These are phyloP conservation scores for Embidobia sp. DNA, from an alignment of 2,888 invertebrate genomes.

Conservation along the genomic window DNA sequence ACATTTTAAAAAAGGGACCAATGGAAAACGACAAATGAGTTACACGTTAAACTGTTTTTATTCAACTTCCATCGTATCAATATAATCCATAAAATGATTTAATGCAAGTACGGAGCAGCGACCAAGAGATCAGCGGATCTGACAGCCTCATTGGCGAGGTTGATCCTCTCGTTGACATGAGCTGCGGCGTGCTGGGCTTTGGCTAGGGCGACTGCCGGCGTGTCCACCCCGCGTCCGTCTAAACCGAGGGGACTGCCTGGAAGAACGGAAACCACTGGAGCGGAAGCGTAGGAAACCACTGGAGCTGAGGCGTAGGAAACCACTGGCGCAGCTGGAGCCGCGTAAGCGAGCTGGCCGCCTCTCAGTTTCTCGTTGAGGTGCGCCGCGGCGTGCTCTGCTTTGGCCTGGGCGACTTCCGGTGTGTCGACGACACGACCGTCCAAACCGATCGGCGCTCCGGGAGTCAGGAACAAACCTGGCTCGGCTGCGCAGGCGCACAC, in stretches of 20 bases:
- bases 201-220: constrained; percentile 72
- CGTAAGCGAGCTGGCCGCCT: neutral
- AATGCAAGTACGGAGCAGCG: constrained; percentile 17
- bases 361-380: constrained; percentile 51
- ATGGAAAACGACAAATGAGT: too few relatives aligned
- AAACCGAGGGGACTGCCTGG: constrained; percentile 69
- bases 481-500: constrained; percentile 61
- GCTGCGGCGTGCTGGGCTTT: constrained; percentile 75
- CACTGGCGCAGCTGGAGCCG: neutral
- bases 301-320: neutral
- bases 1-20: too few relatives aligned
- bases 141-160: constrained; percentile 70
- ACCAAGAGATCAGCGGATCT: constrained; percentile 65
- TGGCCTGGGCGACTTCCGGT: constrained; percentile 71
- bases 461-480: constrained; percentile 55
- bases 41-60: too few relatives aligned
- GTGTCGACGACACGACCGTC: constrained; percentile 72
- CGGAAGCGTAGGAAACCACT: neutral
- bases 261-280: constrained; percentile 8
- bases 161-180: constrained; percentile 73
- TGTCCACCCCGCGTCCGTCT: constrained; percentile 74
- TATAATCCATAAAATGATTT: too few relatives aligned
- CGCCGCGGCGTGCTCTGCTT: constrained; percentile 68
- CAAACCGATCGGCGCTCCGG: constrained; percentile 69
- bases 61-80: neutral